Base-by-base conservation (phyloP, 92 coral and sea anemone species). In the Phenganax marumi region DNA sequence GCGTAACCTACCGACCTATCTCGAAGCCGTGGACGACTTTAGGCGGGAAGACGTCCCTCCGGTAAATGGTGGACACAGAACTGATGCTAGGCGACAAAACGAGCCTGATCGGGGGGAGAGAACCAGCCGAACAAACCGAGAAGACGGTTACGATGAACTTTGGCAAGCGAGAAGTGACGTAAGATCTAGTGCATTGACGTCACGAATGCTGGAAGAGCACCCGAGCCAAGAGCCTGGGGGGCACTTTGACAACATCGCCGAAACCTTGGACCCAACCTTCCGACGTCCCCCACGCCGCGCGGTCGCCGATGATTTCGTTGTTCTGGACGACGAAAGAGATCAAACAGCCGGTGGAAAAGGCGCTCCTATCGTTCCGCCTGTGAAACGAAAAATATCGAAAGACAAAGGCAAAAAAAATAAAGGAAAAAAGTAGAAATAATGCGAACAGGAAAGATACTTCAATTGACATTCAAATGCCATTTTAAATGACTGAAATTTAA, bases 261-360 rank as follows among this genome's bases (percentile, higher is more conserved):
- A 96, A 56, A 83, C 90, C 7, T 89, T 96, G 70, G 99, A 96
- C 78, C 99, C 99, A 1, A 96, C 99, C 23, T 96, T 89, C 76
- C 82, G 73, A 68, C 83, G 97, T 50, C 43, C 83, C 53, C 52
- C 82, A 8, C 90, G 88, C 71, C 83, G 55, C n/a, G 55, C 63
- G 13, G 64, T 16, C 23, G 16, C 63, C 2, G 87, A 65, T 16
- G 60, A 18, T 46, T 84, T 64, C 56, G 88, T 85, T 50, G 85
- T 85, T 26, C 24, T 85, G 23, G 83, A 81, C 14, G 88, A 86
- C 10, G 53, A 88, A 8, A 74, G 68, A 25, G 79, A 85, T 7
- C 91, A 85, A 16, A 75, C 87, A 25, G 83, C 83, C 64, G 80
- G 97, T 6, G 77, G 77, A 21, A 96, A 91, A 73, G 72, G 84